A percentile compares a stretch with the other conserved stretches of the same genome.
Conservation (phyloP, 2,113 vertebrate species). For the Percopsis transmontana region DNA sequence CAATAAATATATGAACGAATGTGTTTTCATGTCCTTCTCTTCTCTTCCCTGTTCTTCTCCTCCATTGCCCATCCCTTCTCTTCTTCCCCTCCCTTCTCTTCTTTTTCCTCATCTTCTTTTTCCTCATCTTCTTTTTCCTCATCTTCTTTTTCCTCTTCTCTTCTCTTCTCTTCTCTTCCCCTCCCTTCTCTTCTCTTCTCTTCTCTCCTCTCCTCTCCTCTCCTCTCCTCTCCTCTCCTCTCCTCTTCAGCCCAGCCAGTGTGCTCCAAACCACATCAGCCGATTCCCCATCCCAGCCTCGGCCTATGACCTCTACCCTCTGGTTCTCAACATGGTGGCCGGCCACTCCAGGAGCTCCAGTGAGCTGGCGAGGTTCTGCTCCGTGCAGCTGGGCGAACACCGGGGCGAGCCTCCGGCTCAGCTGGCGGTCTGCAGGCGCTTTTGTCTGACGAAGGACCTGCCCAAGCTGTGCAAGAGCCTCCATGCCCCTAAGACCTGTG, state of each 20-base stretch:
- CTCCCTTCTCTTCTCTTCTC: slow-evolving; percentile 1
- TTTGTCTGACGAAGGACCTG: slow-evolving; percentile 79
- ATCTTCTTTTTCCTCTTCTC: slow-evolving; percentile 2
- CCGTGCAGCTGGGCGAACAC: slow-evolving; percentile 71
- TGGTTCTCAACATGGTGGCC: slow-evolving; percentile 80
- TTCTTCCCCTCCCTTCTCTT: background rate
- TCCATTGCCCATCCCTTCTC: too few relatives aligned
- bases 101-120: background rate
- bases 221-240: background rate
- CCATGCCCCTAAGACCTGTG: slow-evolving; percentile 18
- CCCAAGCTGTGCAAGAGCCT: slow-evolving; percentile 63
- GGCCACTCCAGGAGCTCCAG: slow-evolving; percentile 66
- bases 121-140: background rate
- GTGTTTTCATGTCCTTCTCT: too few relatives aligned
- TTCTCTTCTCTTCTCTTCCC: background rate
- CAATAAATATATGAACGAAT: too few relatives aligned
- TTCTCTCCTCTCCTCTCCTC: background rate
- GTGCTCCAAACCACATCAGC: background rate
- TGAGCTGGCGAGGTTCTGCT: slow-evolving; percentile 73
- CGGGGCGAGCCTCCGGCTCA: slow-evolving; percentile 46
- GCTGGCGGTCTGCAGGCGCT: slow-evolving; percentile 70
- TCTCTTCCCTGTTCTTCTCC: background rate
- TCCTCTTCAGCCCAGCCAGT: slow-evolving; percentile 1
- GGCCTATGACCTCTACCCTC: slow-evolving; percentile 76
- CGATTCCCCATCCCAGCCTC: slow-evolving; percentile 60